A percentile compares a stretch with the other conserved stretches of the same genome.
phyloP scores from a whole-genome alignment of 2,888 invertebrate species.

The Heteropelma amictum region DNA sequence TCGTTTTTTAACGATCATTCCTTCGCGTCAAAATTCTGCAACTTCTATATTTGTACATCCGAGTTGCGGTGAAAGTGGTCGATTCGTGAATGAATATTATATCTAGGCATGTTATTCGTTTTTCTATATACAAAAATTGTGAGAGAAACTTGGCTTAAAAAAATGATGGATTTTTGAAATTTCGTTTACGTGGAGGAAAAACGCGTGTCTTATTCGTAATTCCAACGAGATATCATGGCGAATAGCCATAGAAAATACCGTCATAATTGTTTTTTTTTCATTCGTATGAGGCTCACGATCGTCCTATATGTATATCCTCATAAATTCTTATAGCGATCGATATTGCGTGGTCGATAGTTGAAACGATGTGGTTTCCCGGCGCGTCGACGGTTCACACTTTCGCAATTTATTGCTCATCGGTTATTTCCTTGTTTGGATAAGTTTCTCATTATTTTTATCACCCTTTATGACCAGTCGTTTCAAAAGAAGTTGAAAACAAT shows the following conservation, averaged over 20 bases:
- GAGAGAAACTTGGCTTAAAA: background rate
- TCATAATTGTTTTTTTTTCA: constrained; percentile 10
- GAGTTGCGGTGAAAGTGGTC: background rate
- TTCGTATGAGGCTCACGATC: constrained; percentile 12
- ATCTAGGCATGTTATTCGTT: background rate
- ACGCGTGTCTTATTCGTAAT: too few relatives aligned
- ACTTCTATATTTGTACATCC: background rate
- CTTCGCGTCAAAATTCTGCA: background rate
- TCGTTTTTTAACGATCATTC: background rate
- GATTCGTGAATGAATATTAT: background rate
- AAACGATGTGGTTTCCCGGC: background rate
- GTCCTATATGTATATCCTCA: constrained; percentile 6
- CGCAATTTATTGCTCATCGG: constrained; percentile 18
- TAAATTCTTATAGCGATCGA: constrained; percentile 27
- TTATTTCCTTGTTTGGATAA: background rate
- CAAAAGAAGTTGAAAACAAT: too few relatives aligned
- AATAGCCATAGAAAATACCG: constrained; percentile 4
- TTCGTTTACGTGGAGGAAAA: too few relatives aligned
- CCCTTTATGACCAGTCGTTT: too few relatives aligned
- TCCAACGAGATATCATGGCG: background rate
- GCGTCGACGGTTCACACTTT: constrained; percentile 9
- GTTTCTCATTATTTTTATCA: too few relatives aligned
- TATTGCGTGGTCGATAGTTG: constrained; percentile 3
- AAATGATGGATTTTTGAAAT: background rate
- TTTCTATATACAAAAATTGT: too few relatives aligned